Percentiles rank a stretch among this genome's conserved stretches.
These are phyloP conservation scores for Nomada flava DNA, from an alignment of 2,888 invertebrate species.

Conservation along the genomic window DNA sequence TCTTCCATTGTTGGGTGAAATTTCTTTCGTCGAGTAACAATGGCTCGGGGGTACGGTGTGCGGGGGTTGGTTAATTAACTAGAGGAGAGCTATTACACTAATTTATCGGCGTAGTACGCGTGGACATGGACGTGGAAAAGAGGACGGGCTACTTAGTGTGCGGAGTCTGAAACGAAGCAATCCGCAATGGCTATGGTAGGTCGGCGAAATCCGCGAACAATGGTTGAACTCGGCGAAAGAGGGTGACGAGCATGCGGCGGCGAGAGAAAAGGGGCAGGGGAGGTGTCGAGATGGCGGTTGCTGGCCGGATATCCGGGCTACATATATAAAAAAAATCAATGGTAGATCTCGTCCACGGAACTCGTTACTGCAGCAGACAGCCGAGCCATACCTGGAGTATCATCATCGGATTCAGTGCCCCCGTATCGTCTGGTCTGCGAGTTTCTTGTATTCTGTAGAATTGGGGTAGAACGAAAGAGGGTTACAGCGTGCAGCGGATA, in stretches of 20 bases:
- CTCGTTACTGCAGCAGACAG: slow-evolving; percentile 51
- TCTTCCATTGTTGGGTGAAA: slow-evolving; percentile 27
- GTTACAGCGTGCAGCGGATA: slow-evolving; percentile 16
- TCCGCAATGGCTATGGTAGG: slow-evolving; percentile 51
- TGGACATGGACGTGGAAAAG: slow-evolving; percentile 49
- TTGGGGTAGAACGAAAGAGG: slow-evolving; percentile 53
- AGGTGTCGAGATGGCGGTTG: slow-evolving; percentile 41
- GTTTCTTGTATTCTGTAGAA: slow-evolving; percentile 54
- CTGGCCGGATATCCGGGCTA: slow-evolving; percentile 39
- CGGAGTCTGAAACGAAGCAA: slow-evolving; percentile 49
- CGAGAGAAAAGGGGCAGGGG: slow-evolving; percentile 19
- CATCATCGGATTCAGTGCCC: slow-evolving; percentile 48
- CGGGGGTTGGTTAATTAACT: slow-evolving; percentile 68
- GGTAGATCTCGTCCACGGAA: slow-evolving; percentile 47
- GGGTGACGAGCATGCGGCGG: slow-evolving; percentile 26
- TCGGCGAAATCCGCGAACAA: slow-evolving; percentile 60
- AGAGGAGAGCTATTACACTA: slow-evolving; percentile 70
- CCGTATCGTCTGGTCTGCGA: not conserved
- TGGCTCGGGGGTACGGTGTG: not conserved
- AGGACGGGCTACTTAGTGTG: slow-evolving; percentile 58
- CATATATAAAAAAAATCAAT: slow-evolving; percentile 55
- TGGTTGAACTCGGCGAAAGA: slow-evolving; percentile 50
- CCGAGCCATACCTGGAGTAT: slow-evolving; percentile 47
- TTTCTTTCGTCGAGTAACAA: slow-evolving; percentile 42
- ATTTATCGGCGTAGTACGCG: slow-evolving; percentile 66